Evolutionary conservation across 1,140 invertebrate species (phyloP), one percentile per base, ranked within the genome.

Genomic region (Forficula auricularia): DNA sequence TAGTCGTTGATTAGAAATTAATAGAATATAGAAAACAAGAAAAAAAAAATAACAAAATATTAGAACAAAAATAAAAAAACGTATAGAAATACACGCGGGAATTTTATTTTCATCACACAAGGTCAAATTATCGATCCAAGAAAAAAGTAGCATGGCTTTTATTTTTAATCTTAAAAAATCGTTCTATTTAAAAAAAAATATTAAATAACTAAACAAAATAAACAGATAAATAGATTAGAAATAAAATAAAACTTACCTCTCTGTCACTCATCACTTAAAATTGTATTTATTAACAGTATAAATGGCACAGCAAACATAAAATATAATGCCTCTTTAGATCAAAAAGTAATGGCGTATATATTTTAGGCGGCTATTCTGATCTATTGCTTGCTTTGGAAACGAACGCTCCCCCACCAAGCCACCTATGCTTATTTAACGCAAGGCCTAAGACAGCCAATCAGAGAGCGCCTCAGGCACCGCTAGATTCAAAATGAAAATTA

Each of bases 251-350:
- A 46, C 48, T 38, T 18, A 49, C 48, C 48, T 49, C 48, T 38
- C 48, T 49, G 45, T 49, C 48, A 49, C 48, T 49, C 48, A 49
- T 49, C 45, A 45, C 48, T 49, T 40, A 42, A 43, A 45, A 45
- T 27, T 27, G 4, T 27, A 40, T 36, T 4, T 6, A 36, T 27
- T 27, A 10, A 27, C 22, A 27, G 4, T 6, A 10, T 6, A 27
- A 27, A 6, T 27, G 10, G 4, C 22, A 27, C 4, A 27, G 22
- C 22, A 27, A 27, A 27, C 22, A 27, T 27, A 27, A 27, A 27
- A 27, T 27, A 27, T 6, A 27, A 27, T 6, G 10, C 22, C 22
- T 4, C 22, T 10, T n/a, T n/a, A n/a, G n/a, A n/a, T n/a, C 4
- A 27, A 27, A 27, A 27, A 4, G 22, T 10, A 27, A 27, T 27